A percentile compares a stretch with the other conserved stretches of the same genome.
Conservation (phyloP, 2,113 vertebrate species). For the Ptyas mucosa region DNA sequence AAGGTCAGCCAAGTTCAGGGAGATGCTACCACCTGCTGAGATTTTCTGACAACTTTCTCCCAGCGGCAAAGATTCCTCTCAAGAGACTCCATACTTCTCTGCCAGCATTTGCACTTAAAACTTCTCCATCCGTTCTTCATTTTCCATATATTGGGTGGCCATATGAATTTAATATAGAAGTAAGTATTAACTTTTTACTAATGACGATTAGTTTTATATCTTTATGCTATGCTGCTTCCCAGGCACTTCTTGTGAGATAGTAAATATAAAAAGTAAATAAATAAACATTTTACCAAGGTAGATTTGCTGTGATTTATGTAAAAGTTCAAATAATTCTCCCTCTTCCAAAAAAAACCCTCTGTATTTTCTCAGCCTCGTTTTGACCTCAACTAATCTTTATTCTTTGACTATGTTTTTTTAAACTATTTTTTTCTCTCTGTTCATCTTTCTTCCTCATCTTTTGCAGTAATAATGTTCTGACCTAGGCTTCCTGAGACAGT, state of each 20-base stretch:
- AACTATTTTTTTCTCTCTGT: neutral
- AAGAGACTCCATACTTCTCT: neutral
- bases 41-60: neutral
- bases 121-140: neutral
- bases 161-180: neutral
- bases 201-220: neutral
- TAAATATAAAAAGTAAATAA: neutral
- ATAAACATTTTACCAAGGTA: neutral
- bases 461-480: neutral
- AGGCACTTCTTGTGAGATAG: neutral
- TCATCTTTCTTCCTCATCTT: neutral
- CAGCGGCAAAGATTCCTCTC: neutral
- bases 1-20: neutral
- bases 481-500: too few species aligned
- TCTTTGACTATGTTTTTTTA: neutral
- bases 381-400: neutral
- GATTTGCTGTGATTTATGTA: neutral
- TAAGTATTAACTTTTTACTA: neutral
- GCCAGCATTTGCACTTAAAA: neutral
- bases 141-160: neutral
- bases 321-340: neutral
- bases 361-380: neutral
- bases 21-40: neutral
- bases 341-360: neutral
- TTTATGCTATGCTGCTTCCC: neutral